phyloP scores from a whole-genome alignment of 2,888 invertebrate genomes.

The Aplocera efformata region DNA sequence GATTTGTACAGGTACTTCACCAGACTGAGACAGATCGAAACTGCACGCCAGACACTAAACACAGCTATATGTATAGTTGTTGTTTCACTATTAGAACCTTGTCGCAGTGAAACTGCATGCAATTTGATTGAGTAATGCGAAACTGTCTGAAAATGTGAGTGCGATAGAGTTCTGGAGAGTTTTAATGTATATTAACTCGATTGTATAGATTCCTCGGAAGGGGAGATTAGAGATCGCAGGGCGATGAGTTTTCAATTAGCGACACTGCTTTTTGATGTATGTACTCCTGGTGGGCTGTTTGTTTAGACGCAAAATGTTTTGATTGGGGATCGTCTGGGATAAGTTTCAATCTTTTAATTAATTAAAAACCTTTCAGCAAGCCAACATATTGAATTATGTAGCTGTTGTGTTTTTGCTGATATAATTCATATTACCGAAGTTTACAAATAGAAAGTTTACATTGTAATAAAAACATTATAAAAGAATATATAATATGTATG shows the following conservation, averaged over 20 bases:
- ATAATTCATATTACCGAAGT: no score
- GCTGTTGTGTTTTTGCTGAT: no score
- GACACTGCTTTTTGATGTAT: constrained; percentile 21
- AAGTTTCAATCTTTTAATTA: background rate
- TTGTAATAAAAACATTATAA: no score
- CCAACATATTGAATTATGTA: no score
- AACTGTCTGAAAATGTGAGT: constrained; percentile 9
- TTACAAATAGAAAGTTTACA: no score
- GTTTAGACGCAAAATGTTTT: constrained; percentile 20
- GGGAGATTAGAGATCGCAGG: constrained; percentile 31
- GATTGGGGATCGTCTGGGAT: background rate
- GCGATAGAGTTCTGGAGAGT: constrained; percentile 13
- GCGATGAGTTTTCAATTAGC: constrained; percentile 33
- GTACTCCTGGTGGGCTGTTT: constrained; percentile 23
- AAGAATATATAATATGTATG: no score
- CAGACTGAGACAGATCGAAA: constrained; percentile 55
- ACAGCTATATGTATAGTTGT: constrained; percentile 24
- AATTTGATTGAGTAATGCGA: constrained; percentile 14
- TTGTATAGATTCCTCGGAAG: constrained; percentile 23
- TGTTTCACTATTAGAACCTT: constrained; percentile 18
- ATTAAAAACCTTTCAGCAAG: constrained; percentile 1
- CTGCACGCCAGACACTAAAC: constrained; percentile 49
- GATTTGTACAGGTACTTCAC: constrained; percentile 33
- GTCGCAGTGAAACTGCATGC: constrained; percentile 11
- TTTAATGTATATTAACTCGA: constrained; percentile 14